Base-by-base conservation (phyloP, 1,140 invertebrate genomes). In the Agraylea sexmaculata region DNA sequence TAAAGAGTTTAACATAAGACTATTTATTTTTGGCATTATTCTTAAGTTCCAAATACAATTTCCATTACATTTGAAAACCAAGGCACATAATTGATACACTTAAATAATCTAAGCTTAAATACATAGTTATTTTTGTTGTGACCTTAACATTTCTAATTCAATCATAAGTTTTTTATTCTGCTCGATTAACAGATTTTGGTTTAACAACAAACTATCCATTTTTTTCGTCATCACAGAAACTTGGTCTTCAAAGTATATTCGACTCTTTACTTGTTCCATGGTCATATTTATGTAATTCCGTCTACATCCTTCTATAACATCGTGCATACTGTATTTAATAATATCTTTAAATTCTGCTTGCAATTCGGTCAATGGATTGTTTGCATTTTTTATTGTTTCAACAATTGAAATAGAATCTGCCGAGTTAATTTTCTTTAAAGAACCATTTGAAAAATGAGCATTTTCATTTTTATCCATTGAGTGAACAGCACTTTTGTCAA, bases 301-400 rank as follows among this genome's bases (percentile, higher is more conserved):
- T 42, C 56, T 55, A 35, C 60, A 64, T 41, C 63, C 58, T 43
- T 62, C 60, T 8, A 60, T 54, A 12, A 64, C 51, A 51, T 66
- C 60, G n/a, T 57, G 54, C 31, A 63, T 43, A 27, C 54, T 53
- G 28, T 59, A 46, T 48, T 56, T 60, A 2, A 66, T 54, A 39
- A 60, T 65, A 46, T 68, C 62, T 51, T 66, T 68, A n/a, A 66
- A 44, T 31, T 68, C 65, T 30, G 64, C 58, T 19, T 55, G 35
- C 19, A 46, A 36, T 30, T 59, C 56, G 17, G 48, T 43, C 41
- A 62, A 56, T 16, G 54, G 39, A 32, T 40, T 50, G 10, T 43
- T 16, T 37, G 33, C 25, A 22, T 31, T 38, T 31, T 49, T 44
- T 2, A 47, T 28, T 5, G 46, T 45, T 35, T 42, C 45, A 4